Percentiles rank a stretch among this genome's conserved stretches.
These are phyloP conservation scores for Leucophora obtusa DNA, from an alignment of 2,888 invertebrate species.

Conservation along the genomic window DNA sequence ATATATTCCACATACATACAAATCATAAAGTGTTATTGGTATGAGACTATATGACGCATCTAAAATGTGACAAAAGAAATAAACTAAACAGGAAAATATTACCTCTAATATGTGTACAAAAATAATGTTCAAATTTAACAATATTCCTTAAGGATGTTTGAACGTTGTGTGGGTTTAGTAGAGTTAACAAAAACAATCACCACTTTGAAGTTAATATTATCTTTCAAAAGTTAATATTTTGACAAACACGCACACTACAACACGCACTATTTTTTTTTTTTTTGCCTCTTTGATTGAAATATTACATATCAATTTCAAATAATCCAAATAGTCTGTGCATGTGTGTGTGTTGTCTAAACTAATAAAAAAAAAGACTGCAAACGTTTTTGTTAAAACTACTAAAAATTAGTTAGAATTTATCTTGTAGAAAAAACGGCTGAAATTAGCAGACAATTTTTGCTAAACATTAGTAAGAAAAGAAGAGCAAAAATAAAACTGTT, in stretches of 20 bases:
- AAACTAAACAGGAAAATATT: conserved; percentile 10
- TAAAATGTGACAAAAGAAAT: background rate
- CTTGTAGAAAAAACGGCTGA: too few species aligned
- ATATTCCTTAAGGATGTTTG: conserved; percentile 1
- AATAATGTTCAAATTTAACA: conserved; percentile 16
- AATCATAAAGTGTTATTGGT: background rate
- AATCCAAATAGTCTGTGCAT: background rate
- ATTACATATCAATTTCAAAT: conserved; percentile 23
- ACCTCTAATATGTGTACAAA: background rate
- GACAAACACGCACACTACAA: too few species aligned
- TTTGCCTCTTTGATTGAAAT: conserved; percentile 14
- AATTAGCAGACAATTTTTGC: too few species aligned
- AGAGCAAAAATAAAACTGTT: too few species aligned
- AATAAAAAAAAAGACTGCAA: too few species aligned
- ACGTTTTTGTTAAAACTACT: too few species aligned
- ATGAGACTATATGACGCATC: background rate
- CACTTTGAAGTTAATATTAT: background rate
- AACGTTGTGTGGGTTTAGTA: background rate
- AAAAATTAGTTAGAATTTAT: too few species aligned
- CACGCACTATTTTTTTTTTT: too few species aligned
- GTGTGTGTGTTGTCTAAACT: background rate
- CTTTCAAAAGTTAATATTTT: background rate
- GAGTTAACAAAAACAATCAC: background rate
- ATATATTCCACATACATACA: background rate
- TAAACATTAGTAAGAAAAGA: too few species aligned